Evolutionary conservation across 1,140 invertebrate genomes (phyloP).

Genomic region (Lethocerus indicus): DNA sequence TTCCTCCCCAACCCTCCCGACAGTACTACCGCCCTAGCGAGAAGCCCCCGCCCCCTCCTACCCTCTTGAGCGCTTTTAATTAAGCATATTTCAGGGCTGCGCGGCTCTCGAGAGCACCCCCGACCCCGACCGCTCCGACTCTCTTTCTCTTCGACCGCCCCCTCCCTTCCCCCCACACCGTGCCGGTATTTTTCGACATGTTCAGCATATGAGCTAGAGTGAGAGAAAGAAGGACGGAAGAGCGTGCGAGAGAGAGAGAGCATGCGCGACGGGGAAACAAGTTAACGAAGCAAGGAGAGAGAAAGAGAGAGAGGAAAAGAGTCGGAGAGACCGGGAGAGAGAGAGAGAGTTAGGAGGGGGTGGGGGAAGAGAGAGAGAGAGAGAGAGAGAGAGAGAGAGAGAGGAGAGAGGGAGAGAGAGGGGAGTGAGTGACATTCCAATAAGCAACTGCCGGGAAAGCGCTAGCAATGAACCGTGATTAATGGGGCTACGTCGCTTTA

Average conservation of each 20-base stretch:
- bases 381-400: constrained; percentile 3
- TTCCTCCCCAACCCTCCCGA: no score
- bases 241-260: not conserved
- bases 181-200: no score
- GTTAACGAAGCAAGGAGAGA: not conserved
- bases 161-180: no score
- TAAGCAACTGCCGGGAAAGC: constrained; percentile 19
- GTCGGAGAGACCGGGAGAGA: constrained; percentile 9
- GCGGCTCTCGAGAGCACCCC: no score
- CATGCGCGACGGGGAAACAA: not conserved
- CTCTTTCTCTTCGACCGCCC: no score
- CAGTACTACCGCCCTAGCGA: no score
- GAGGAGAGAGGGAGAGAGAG: constrained; percentile 7
- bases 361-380: not conserved
- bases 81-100: constrained; percentile 2
- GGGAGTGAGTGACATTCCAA: constrained; percentile 15
- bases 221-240: no score
- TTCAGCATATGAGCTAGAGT: no score
- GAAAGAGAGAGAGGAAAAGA: constrained; percentile 7
- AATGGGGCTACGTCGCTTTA: constrained; percentile 25
- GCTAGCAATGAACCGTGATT: constrained; percentile 25
- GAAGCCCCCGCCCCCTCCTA: no score
- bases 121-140: no score
- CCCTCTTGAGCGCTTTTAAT: not conserved
- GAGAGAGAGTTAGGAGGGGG: constrained; percentile 9